Percentiles rank a stretch among this genome's conserved stretches.
Evolutionary conservation across 2,888 invertebrate genomes (phyloP).

Genomic region (Drosophila barbarae): DNA sequence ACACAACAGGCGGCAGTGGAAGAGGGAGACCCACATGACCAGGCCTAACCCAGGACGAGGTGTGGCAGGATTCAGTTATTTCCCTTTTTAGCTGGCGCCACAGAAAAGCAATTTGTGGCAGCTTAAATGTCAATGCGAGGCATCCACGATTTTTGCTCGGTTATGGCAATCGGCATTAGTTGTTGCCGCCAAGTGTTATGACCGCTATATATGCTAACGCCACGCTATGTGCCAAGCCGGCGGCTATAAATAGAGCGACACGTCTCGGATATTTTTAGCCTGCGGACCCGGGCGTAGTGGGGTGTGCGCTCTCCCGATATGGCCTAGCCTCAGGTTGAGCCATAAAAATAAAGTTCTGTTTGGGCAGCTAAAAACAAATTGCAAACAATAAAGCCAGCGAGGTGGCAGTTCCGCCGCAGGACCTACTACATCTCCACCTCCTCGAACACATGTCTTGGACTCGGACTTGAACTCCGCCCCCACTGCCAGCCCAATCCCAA

Average conservation of each 20-base stretch:
- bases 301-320: slow-evolving; percentile 15
- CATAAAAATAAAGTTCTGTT: slow-evolving; percentile 67
- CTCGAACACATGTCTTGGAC: slow-evolving; percentile 28
- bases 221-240: slow-evolving; percentile 3
- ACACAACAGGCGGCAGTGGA: neutral
- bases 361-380: slow-evolving; percentile 69
- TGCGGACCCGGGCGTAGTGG: slow-evolving; percentile 5
- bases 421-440: slow-evolving; percentile 37
- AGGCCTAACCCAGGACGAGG: slow-evolving; percentile 12
- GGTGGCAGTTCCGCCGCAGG: slow-evolving; percentile 16
- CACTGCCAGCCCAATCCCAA: slow-evolving; percentile 9
- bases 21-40: slow-evolving; percentile 16
- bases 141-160: slow-evolving; percentile 41
- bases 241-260: slow-evolving; percentile 43
- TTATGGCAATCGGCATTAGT: slow-evolving; percentile 45
- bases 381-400: slow-evolving; percentile 65
- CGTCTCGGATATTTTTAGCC: slow-evolving; percentile 65
- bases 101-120: slow-evolving; percentile 69
- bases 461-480: neutral
- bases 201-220: slow-evolving; percentile 4
- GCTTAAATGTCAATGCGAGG: slow-evolving; percentile 68
- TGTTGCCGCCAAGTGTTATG: slow-evolving; percentile 15
- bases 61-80: slow-evolving; percentile 19
- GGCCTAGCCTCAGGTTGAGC: slow-evolving; percentile 33
- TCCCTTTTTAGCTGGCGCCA: slow-evolving; percentile 18